Base-by-base conservation (phyloP, 1,140 invertebrate species). In the Dysdera silvatica region DNA sequence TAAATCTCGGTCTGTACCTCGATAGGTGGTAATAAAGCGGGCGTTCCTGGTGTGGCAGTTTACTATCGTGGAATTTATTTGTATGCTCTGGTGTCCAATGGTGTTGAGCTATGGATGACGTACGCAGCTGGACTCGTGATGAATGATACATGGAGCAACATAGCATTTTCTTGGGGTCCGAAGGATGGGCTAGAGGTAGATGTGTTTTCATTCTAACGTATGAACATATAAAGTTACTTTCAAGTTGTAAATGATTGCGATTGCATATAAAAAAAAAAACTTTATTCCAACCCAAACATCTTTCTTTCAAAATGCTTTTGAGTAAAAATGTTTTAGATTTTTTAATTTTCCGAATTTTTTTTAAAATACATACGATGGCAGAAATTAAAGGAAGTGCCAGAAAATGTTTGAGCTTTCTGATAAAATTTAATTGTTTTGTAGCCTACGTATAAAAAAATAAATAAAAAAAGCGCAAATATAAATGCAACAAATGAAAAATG, bases 21-120 rank as follows among this genome's bases (percentile, higher is more conserved):
- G 16, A 18, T 24, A 65, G 63, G 63, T 12, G 63, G 63, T 10
- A 37, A 54, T 10, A 35, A 24, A 3, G 43, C 67, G 12, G 73
- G 73, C 8, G 61, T 58, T 49, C 73, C 73, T 1, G 73, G 73
- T 4, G 45, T 74, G 12, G 66, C 66, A 12, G 33, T 74, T 2
- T 73, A 57, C 51, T 64, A 67, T 16, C 47, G 66, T 16, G 70
- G 69, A 3, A 58, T 70, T 28, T 62, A 52, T 29, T 18, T 72
- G 20, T 37, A 61, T 23, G 72, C 61, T 2, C 43, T 74, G 5
- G 73, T 74, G 14, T 72, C 71, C 8, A 74, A 70, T 1, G 73
- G 73, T 29, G 59, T 57, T 10, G 23, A 69, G 18, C 60, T 64
- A n/a, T 74, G 73, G 73, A n/a, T 64, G 4, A 51, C 66, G 26